Conservation (phyloP, 2,113 vertebrate genomes). For the Clinocottus analis region DNA sequence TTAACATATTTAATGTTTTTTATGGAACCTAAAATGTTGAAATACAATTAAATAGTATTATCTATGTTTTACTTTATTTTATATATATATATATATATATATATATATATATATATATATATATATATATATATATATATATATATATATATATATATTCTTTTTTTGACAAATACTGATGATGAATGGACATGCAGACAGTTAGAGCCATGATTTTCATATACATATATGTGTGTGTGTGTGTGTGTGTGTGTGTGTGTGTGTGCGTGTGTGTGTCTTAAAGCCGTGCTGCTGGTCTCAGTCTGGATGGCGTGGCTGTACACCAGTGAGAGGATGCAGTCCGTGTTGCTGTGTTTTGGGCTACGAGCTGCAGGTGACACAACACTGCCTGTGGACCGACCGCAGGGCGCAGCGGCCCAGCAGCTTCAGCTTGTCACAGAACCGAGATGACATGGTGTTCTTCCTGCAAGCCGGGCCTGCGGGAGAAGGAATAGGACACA, state of each 20-base stretch:
- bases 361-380: conserved; percentile 84
- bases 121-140: not conserved
- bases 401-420: conserved; percentile 88
- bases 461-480: conserved; percentile 86
- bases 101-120: not conserved
- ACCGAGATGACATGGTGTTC: conserved; percentile 89
- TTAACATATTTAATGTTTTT: not conserved
- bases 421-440: conserved; percentile 91
- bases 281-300: not conserved
- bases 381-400: conserved; percentile 90
- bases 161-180: not conserved
- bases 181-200: not conserved
- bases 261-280: no score
- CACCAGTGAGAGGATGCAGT: conserved; percentile 20
- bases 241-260: no score
- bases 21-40: not conserved
- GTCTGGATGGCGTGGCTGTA: conserved; percentile 8
- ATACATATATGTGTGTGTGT: not conserved
- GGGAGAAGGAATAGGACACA: conserved; percentile 17
- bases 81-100: not conserved
- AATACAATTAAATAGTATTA: not conserved
- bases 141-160: not conserved
- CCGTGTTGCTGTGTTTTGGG: not conserved
- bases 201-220: not conserved
- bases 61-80: not conserved